Conservation (phyloP, 2,113 vertebrate species). For the Carassius carassius region DNA sequence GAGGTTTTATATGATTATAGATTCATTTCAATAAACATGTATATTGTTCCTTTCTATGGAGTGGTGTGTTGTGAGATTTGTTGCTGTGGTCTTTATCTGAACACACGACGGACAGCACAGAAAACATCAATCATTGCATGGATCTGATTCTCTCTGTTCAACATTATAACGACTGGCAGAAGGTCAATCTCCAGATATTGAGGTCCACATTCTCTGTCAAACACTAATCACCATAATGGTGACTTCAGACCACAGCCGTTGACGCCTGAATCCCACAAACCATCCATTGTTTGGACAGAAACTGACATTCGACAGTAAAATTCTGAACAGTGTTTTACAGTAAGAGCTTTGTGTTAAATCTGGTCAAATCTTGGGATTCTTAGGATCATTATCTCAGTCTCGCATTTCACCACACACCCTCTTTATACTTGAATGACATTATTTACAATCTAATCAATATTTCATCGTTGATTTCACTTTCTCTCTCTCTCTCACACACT, state of each 20-base stretch:
- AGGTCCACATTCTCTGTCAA: too few relatives aligned
- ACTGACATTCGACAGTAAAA: background rate
- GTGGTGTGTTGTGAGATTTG: background rate
- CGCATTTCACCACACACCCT: background rate
- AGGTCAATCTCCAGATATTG: too few relatives aligned
- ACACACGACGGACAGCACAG: background rate
- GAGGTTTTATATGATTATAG: conserved; percentile 49
- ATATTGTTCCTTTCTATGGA: background rate
- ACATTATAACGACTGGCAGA: background rate
- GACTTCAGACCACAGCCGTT: background rate
- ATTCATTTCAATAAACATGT: background rate
- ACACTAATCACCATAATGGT: background rate
- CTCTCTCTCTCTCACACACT: conserved; percentile 7
- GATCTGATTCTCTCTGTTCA: background rate
- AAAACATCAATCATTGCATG: background rate
- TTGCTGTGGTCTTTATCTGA: background rate
- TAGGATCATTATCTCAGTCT: background rate
- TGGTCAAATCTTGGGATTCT: too few relatives aligned
- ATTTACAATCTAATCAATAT: background rate
- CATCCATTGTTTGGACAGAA: background rate
- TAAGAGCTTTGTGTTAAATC: background rate
- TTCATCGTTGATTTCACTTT: background rate
- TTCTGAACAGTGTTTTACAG: background rate
- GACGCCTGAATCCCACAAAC: too few relatives aligned
- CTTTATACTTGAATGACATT: background rate